Base-by-base conservation (phyloP, 2,888 invertebrate genomes). In the Pristionchus japonicus region DNA sequence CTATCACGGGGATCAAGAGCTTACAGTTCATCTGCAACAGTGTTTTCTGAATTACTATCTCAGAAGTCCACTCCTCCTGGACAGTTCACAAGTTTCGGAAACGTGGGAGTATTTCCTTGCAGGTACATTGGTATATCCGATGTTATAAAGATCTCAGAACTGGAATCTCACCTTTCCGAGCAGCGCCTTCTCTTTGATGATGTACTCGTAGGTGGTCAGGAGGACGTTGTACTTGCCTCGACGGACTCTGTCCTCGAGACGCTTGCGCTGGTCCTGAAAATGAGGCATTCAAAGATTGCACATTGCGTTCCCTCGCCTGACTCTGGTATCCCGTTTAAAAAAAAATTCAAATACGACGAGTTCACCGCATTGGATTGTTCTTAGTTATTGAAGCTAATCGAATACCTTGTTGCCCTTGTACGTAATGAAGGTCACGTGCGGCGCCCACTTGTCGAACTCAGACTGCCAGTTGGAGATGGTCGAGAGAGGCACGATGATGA, bases 371-470 rank as follows among this genome's bases (percentile, higher is more conserved):
- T 23, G 31, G 15, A 37, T 20, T 70, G 23, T 64, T 15, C n/a
- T 7, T 27, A 13, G 43, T 27, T 9, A 9, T 43, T 27, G 23
- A 27, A 80, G n/a, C 13, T 47, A 27, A 80, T 4, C 57, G 7
- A n/a, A n/a, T 7, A 83, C 96, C 27, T 99, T 99, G 43, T 98
- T 98, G 57, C 99, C 99, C 92, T 94, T 92, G 94, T 94, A 90
- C 94, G 92, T 91, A 49, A 95, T 89, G 49, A 90, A 91, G 9
- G 96, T 95, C 4, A 99, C 98, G 7, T 97, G 96, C 1, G 99
- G 99, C 1, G 98, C 97, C 99, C 99, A 99, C 95, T 98, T 98
- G 95, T 98, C 98, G 95, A 99, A 99, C 95, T 99, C 99, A 91
- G 99, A 95, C 93, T 97, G 97, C 99, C 99, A 99, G 96, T 99